Conservation (phyloP, 2,113 vertebrate genomes). For the Eubucco bourcierii region DNA sequence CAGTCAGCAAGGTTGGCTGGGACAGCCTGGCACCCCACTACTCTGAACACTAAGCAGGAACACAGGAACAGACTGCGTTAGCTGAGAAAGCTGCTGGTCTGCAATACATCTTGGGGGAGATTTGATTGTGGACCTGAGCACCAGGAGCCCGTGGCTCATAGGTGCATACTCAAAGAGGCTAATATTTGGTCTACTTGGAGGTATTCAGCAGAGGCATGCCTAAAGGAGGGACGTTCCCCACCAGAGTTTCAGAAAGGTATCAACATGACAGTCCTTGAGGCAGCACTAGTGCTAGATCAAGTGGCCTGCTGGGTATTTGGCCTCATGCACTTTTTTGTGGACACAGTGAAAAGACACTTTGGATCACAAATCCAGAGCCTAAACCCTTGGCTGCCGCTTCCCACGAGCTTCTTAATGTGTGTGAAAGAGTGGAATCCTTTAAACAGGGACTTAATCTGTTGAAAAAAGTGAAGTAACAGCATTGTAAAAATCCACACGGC, state of each 20-base stretch:
- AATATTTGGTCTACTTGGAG: background rate
- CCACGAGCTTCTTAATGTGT: background rate
- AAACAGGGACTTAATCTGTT: background rate
- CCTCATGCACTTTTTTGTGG: background rate
- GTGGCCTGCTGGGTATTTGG: background rate
- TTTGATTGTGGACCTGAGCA: background rate
- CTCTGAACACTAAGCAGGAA: background rate
- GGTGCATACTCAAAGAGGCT: background rate
- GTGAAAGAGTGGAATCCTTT: background rate
- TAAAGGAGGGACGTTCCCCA: background rate
- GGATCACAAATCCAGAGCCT: background rate
- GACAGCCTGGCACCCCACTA: background rate
- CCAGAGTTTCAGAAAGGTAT: accelerated
- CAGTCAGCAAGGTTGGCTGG: background rate
- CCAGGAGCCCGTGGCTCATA: background rate
- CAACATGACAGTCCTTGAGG: background rate
- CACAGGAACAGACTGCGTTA: background rate
- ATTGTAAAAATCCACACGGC: background rate
- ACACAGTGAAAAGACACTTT: background rate
- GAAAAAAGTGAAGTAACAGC: background rate
- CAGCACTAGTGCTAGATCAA: background rate
- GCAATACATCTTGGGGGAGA: background rate
- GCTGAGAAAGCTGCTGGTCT: background rate
- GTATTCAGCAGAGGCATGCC: background rate
- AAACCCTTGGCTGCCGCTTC: background rate